Base-by-base conservation (phyloP, 2,797 vertebrate species). In the Silurus aristotelis region DNA sequence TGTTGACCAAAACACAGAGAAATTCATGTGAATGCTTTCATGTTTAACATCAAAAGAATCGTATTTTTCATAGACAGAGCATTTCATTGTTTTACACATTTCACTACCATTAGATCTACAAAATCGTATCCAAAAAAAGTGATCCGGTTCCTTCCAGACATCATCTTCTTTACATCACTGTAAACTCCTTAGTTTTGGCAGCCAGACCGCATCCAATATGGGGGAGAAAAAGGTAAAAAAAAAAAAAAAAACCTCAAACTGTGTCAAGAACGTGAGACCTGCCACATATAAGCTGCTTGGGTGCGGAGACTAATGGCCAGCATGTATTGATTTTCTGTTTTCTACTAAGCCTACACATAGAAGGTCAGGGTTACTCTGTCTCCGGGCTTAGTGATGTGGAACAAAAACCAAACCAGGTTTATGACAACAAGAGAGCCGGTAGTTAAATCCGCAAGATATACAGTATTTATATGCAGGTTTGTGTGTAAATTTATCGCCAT, bases 251-350 rank as follows among this genome's bases (percentile, higher is more conserved):
- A 67, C 73, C 55, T 20, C 1, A 48, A 52, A 75, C 55, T 52
- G 14, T 75, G 56, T 83, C 48, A 84, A 82, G 78, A 84, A 25
- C 78, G 85, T 38, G 70, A 83, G 84, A 84, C 77, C 78, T 79
- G 85, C 72, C 64, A 71, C 71, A 77, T 71, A 83, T 56, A 85
- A 76, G 82, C 70, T 31, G 48, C 84, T 76, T 48, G 66, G 46
- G 64, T 46, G 38, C 64, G 75, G 87, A 58, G 77, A 60, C 66
- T 86, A 86, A 88, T 83, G 60, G 81, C 67, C 64, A 83, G 67
- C 61, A 9, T 79, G 76, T 83, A 87, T 82, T 67, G 85, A 88
- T 84, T 80, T 84, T 56, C 64, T 79, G 83, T 72, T 83, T 88
- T 83, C 70, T 71, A 31, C 56, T 38, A 76, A 68, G 85, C 80